These are phyloP conservation scores for Pagetopsis macropterus DNA, from an alignment of 2,797 vertebrate genomes.

Conservation along the genomic window DNA sequence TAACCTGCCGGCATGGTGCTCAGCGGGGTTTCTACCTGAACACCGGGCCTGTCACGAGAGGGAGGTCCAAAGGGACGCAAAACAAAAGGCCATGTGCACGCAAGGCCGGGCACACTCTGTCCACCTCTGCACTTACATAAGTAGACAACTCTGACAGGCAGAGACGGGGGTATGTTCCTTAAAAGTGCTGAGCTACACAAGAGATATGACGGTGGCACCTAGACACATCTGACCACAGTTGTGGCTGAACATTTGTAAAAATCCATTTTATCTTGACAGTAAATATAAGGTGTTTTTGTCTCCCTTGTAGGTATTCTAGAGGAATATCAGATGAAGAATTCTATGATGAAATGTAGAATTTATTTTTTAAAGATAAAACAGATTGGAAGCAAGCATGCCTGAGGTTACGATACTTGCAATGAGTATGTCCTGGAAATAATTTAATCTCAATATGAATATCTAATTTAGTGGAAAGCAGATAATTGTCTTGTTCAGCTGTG, in stretches of 20 bases:
- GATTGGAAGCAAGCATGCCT: constrained; percentile 41
- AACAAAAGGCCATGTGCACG: constrained; percentile 77
- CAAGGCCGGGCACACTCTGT: constrained; percentile 77
- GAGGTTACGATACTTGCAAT: constrained; percentile 34
- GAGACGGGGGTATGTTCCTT: constrained; percentile 41
- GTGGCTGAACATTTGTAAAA: neutral
- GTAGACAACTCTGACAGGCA: constrained; percentile 63
- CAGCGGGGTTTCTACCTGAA: constrained; percentile 73
- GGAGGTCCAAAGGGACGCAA: constrained; percentile 70
- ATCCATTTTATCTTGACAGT: constrained; percentile 19
- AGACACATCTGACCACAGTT: constrained; percentile 49
- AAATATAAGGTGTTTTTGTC: constrained; percentile 10
- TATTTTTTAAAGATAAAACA: constrained; percentile 33
- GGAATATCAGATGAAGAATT: constrained; percentile 40
- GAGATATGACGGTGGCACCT: constrained; percentile 34
- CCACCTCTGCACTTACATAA: constrained; percentile 72
- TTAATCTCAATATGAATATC: constrained; percentile 53
- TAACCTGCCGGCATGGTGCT: constrained; percentile 79
- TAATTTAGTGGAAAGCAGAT: constrained; percentile 47
- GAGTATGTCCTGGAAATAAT: constrained; percentile 59
- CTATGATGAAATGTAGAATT: constrained; percentile 38
- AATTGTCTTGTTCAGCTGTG: constrained; percentile 22
- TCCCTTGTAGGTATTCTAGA: constrained; percentile 17
- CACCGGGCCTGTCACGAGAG: constrained; percentile 80
- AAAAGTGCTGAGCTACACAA: constrained; percentile 59